Conservation (phyloP, 2,113 vertebrate species). For the Sapayoa aenigma region DNA sequence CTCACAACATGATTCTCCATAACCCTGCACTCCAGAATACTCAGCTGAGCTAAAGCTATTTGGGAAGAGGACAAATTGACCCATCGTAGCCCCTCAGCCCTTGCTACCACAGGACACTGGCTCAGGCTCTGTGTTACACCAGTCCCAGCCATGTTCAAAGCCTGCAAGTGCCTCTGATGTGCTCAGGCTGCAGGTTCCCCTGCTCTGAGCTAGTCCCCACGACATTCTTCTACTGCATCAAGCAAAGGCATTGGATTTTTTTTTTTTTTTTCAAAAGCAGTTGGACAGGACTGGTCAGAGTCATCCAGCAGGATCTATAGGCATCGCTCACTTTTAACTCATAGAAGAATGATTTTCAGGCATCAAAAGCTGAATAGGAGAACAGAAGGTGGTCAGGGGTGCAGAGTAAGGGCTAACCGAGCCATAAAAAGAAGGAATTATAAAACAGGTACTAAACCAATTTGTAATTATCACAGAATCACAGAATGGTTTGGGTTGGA, state of each 20-base stretch:
- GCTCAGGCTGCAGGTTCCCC: neutral
- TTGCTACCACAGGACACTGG: neutral
- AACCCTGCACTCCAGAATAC: accelerated
- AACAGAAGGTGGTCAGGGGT: neutral
- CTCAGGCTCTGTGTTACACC: neutral
- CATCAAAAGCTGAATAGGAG: neutral
- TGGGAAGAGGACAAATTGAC: neutral
- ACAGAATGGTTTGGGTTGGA: neutral
- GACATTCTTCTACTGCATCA: neutral
- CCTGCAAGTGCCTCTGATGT: neutral
- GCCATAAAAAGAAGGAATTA: neutral
- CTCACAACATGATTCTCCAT: neutral
- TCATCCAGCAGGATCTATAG: neutral
- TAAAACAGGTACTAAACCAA: neutral
- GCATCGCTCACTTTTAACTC: neutral
- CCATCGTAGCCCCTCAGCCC: neutral
- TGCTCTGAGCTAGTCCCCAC: neutral
- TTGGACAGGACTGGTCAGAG: neutral
- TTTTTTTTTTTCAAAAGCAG: neutral
- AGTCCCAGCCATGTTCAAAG: neutral
- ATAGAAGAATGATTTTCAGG: neutral
- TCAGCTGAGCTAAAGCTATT: neutral
- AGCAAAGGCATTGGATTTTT: neutral
- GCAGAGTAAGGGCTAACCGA: neutral
- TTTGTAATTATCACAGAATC: neutral